These are phyloP conservation scores for Candoia aspera DNA, from an alignment of 2,113 vertebrate genomes.

Conservation along the genomic window DNA sequence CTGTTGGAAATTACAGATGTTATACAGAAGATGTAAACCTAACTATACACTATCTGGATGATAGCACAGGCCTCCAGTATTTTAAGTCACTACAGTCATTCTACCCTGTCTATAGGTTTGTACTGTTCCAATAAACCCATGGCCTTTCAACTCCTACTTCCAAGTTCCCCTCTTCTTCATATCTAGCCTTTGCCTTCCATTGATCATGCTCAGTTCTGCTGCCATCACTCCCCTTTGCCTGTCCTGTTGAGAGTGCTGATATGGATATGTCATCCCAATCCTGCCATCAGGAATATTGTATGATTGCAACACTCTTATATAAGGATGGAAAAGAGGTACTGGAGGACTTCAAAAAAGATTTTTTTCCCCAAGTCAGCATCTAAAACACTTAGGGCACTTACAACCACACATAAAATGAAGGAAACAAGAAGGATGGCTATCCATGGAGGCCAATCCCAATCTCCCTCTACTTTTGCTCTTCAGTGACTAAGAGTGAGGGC, in stretches of 20 bases:
- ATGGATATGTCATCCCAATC: neutral
- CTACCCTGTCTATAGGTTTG: neutral
- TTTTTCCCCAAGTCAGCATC: neutral
- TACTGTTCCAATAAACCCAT: neutral
- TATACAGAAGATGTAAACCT: neutral
- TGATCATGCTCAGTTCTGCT: slow-evolving; percentile 1
- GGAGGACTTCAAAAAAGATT: neutral
- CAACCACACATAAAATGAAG: neutral
- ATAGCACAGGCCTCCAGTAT: neutral
- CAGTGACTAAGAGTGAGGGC: neutral
- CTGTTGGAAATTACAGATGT: neutral
- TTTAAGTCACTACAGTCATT: neutral
- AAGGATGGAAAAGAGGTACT: neutral
- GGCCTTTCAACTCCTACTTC: neutral
- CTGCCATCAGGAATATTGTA: neutral
- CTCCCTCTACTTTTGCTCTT: neutral
- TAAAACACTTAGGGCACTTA: neutral
- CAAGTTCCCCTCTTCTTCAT: neutral
- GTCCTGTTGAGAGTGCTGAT: neutral
- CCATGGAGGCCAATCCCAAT: neutral
- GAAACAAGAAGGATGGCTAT: neutral
- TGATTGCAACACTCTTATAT: neutral
- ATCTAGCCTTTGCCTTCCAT: neutral
- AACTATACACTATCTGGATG: neutral
- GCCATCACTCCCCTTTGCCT: slow-evolving; percentile 4